These are phyloP conservation scores for Gyrodactylus salaris DNA, from an alignment of 1,140 invertebrate genomes.

Conservation along the genomic window DNA sequence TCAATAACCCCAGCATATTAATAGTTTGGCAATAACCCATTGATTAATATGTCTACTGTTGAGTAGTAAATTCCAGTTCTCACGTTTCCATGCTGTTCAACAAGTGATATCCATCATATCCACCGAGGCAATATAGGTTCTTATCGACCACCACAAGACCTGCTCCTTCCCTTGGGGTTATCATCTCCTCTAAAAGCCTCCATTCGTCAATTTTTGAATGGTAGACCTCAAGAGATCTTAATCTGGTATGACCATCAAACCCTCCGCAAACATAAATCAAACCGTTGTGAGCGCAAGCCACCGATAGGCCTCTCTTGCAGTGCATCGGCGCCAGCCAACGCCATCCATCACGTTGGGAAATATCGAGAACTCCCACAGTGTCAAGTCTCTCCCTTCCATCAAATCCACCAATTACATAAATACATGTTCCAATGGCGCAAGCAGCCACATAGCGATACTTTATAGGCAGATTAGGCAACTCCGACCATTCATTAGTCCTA, in stretches of 20 bases:
- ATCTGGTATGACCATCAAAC: slow-evolving; percentile 17
- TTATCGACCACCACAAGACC: slow-evolving; percentile 16
- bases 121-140: slow-evolving; percentile 16
- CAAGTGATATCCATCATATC: slow-evolving; percentile 15
- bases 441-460: slow-evolving; percentile 16
- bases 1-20: no score
- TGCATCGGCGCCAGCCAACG: slow-evolving; percentile 13
- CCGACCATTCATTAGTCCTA: slow-evolving; percentile 13
- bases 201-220: slow-evolving; percentile 15
- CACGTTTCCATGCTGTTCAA: slow-evolving; percentile 9
- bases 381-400: slow-evolving; percentile 15
- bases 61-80: neutral
- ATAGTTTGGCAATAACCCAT: neutral
- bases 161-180: slow-evolving; percentile 15
- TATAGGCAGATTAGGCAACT: slow-evolving; percentile 13
- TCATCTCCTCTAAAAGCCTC: slow-evolving; percentile 15
- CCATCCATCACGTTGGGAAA: slow-evolving; percentile 12
- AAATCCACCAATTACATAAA: slow-evolving; percentile 17
- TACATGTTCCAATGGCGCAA: slow-evolving; percentile 24
- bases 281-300: slow-evolving; percentile 14
- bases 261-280: slow-evolving; percentile 18
- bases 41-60: neutral
- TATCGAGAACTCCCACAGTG: slow-evolving; percentile 14
- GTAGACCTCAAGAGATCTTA: slow-evolving; percentile 16
- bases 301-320: slow-evolving; percentile 14